Evolutionary conservation across 2,113 vertebrate genomes (phyloP).

Genomic region (Sigmodon hispidus): DNA sequence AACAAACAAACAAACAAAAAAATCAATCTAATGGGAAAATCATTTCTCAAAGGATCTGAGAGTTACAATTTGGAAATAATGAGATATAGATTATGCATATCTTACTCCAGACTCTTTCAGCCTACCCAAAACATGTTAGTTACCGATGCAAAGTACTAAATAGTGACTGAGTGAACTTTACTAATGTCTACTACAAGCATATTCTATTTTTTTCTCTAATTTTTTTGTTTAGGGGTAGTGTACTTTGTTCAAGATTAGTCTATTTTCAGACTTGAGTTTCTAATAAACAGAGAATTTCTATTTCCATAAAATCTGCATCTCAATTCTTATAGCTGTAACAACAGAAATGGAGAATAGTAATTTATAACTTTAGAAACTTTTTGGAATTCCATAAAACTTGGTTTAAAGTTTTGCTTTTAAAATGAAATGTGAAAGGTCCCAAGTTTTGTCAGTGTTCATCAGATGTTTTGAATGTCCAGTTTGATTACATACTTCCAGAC

Average conservation of each 20-base stretch:
- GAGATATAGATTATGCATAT: neutral
- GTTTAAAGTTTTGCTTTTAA: neutral
- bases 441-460: slow-evolving; percentile 1
- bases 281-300: neutral
- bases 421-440: slow-evolving; percentile 44
- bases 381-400: neutral
- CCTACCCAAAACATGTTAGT: neutral
- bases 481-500: slow-evolving; percentile 45
- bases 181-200: neutral
- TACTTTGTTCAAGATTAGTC: neutral
- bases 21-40: neutral
- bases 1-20: neutral
- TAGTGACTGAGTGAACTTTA: neutral
- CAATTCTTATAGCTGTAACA: no score
- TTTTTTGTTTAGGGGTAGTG: neutral
- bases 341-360: neutral
- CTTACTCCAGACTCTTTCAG: neutral
- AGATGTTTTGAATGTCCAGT: neutral
- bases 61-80: neutral
- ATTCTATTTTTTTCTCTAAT: neutral
- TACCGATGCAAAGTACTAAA: neutral
- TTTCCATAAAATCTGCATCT: neutral
- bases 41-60: neutral
- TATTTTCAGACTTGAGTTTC: neutral
- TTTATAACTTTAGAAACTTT: neutral